These are phyloP conservation scores for Atrina japonica DNA, from an alignment of 2,888 invertebrate species.

Conservation along the genomic window DNA sequence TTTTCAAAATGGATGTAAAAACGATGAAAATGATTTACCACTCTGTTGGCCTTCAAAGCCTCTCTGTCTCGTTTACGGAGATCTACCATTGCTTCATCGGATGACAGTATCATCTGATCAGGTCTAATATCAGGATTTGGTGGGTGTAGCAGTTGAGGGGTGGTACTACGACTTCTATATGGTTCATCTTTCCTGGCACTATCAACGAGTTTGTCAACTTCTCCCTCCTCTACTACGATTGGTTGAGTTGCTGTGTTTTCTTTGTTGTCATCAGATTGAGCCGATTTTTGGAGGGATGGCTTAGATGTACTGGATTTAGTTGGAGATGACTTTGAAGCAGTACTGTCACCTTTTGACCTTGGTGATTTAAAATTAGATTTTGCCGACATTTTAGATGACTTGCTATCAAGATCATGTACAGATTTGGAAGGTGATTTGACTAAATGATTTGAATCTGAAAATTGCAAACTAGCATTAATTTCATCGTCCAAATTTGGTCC, in stretches of 20 bases:
- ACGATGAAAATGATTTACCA: no score
- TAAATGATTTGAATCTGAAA: no score
- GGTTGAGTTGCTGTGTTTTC: not conserved
- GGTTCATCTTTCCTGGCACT: slow-evolving; percentile 1
- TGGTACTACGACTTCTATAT: slow-evolving; percentile 21
- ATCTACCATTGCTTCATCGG: slow-evolving; percentile 76
- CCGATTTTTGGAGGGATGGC: no score
- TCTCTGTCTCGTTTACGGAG: slow-evolving; percentile 72
- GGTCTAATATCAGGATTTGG: slow-evolving; percentile 68
- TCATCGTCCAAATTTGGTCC: slow-evolving; percentile 6
- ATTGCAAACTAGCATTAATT: no score
- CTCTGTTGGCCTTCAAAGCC: slow-evolving; percentile 54
- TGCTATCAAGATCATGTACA: not conserved
- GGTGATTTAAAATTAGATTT: no score
- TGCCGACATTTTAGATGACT: not conserved
- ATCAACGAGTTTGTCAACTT: not conserved
- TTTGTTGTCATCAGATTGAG: no score
- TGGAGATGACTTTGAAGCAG: no score
- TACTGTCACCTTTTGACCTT: no score
- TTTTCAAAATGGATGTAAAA: no score
- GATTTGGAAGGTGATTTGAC: no score
- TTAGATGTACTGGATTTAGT: no score
- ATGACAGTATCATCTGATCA: slow-evolving; percentile 64
- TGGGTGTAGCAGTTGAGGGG: slow-evolving; percentile 64
- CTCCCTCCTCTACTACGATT: slow-evolving; percentile 7